These are phyloP conservation scores for Morus bassanus DNA, from an alignment of 2,797 vertebrate species.

Conservation along the genomic window DNA sequence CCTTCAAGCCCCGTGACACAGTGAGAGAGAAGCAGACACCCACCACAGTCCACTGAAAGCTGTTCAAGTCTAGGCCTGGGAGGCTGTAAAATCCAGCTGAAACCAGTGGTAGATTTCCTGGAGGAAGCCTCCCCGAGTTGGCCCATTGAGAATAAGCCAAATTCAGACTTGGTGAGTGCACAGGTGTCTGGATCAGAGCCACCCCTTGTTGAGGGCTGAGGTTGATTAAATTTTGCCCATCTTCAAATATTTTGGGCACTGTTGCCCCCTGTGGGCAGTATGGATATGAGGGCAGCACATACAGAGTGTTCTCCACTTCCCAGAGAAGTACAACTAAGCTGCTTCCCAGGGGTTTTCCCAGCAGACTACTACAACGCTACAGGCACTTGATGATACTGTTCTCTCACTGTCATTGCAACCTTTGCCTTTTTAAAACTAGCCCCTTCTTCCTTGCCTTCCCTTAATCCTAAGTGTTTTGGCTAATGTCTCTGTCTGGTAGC, in stretches of 20 bases:
- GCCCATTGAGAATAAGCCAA: not conserved
- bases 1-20: not conserved
- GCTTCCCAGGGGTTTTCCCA: not conserved
- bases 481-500: not conserved
- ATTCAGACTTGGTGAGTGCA: not conserved
- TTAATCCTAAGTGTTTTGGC: not conserved
- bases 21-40: not conserved
- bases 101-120: not conserved
- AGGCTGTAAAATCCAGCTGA: not conserved
- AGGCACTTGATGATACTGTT: not conserved
- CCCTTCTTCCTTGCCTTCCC: not conserved
- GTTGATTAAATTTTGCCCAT: not conserved
- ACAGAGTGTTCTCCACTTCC: not conserved
- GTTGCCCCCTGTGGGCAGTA: conserved; percentile 7
- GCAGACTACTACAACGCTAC: accelerated
- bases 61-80: not conserved
- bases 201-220: not conserved
- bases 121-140: not conserved
- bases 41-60: not conserved
- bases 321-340: not conserved
- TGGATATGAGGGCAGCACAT: not conserved
- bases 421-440: not conserved
- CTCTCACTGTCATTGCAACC: not conserved
- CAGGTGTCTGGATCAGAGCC: conserved; percentile 16
- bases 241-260: not conserved